Evolutionary conservation across 2,888 invertebrate genomes (phyloP).

Genomic region (Calameuta filiformis): DNA sequence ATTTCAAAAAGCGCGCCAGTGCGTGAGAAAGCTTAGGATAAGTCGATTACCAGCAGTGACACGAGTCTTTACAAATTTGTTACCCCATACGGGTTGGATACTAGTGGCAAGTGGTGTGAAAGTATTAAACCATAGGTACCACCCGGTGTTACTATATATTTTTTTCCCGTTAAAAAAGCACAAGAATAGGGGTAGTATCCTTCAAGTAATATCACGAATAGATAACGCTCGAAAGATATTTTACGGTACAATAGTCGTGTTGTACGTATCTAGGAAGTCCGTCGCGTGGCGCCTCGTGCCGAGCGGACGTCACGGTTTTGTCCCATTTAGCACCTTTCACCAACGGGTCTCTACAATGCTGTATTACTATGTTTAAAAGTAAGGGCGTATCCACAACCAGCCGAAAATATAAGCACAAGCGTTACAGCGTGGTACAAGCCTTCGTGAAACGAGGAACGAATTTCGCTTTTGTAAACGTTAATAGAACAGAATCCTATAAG

Average conservation of each 20-base stretch:
- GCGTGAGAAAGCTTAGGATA: neutral
- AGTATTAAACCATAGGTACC: neutral
- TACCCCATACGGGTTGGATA: neutral
- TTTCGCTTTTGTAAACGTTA: neutral
- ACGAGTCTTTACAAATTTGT: neutral
- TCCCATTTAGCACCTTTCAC: conserved; percentile 53
- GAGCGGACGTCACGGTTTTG: conserved; percentile 60
- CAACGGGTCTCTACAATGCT: conserved; percentile 29
- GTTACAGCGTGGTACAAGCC: neutral
- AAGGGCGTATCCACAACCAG: conserved; percentile 55
- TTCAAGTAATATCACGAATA: neutral
- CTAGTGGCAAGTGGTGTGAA: neutral
- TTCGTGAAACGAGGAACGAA: neutral
- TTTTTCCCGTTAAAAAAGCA: neutral
- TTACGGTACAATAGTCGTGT: neutral
- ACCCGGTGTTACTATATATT: neutral
- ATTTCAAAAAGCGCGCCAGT: neutral
- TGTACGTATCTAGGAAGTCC: neutral
- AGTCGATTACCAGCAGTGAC: neutral
- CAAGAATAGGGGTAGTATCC: neutral
- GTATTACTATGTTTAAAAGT: conserved; percentile 49
- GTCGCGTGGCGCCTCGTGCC: conserved; percentile 61
- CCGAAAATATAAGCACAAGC: conserved; percentile 14
- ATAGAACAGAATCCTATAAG: neutral
- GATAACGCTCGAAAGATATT: neutral